Percentiles rank a stretch among this genome's conserved stretches.
Conservation (phyloP, 2,113 vertebrate genomes). For the Calyptommatus sinebrachiatus region DNA sequence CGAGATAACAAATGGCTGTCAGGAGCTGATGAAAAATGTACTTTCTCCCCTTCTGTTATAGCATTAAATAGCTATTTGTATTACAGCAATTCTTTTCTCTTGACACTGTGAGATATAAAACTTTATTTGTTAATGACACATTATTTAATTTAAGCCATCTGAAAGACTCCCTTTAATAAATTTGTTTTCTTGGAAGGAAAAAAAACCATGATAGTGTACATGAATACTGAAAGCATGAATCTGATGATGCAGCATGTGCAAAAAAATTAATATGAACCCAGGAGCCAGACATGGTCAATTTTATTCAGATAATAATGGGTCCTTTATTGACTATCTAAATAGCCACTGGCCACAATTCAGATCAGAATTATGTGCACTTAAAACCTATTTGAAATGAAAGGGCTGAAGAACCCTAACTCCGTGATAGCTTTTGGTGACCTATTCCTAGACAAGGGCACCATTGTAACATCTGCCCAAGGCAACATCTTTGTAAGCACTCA, state of each 20-base stretch:
- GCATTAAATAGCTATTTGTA: constrained; percentile 58
- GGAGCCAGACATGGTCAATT: background rate
- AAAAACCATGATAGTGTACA: constrained; percentile 35
- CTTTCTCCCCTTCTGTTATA: constrained; percentile 39
- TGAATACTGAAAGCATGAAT: constrained; percentile 50
- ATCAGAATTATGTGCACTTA: background rate
- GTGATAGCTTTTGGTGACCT: background rate
- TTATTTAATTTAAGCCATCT: constrained; percentile 61
- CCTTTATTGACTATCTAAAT: background rate
- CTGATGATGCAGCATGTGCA: constrained; percentile 47
- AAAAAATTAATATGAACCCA: background rate
- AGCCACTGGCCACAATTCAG: background rate
- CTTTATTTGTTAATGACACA: constrained; percentile 57
- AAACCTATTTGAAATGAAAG: background rate
- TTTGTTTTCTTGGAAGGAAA: constrained; percentile 49
- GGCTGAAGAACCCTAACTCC: background rate
- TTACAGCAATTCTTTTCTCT: constrained; percentile 39
- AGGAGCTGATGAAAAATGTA: constrained; percentile 47
- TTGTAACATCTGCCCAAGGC: background rate
- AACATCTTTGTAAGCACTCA: too few species aligned
- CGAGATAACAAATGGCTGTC: constrained; percentile 58
- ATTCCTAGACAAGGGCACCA: background rate
- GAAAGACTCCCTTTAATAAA: constrained; percentile 58
- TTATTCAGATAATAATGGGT: background rate
- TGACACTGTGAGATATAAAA: constrained; percentile 29